phyloP scores from a whole-genome alignment of 2,888 invertebrate genomes.

The Mythimna albipuncta region DNA sequence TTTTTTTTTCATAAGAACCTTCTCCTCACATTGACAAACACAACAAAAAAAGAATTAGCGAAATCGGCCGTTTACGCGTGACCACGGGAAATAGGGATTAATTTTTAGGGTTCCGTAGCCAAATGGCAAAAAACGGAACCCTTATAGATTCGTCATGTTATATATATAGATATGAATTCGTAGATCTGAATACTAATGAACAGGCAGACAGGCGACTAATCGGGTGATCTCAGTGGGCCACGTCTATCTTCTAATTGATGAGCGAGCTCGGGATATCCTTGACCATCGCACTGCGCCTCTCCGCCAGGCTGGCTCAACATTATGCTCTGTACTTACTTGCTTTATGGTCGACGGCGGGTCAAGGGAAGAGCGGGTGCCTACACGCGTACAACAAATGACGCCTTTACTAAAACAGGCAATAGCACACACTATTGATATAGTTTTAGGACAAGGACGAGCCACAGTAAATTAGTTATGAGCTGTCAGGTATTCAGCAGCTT shows the following conservation, averaged over 20 bases:
- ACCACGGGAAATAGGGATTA: too few relatives aligned
- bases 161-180: neutral
- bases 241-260: slow-evolving; percentile 41
- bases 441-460: slow-evolving; percentile 34
- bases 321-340: neutral
- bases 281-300: slow-evolving; percentile 38
- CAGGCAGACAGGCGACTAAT: slow-evolving; percentile 30
- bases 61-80: too few relatives aligned
- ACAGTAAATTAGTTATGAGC: slow-evolving; percentile 3
- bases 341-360: slow-evolving; percentile 33
- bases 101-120: too few relatives aligned
- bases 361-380: slow-evolving; percentile 37
- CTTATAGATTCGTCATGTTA: too few relatives aligned
- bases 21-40: too few relatives aligned
- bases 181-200: neutral
- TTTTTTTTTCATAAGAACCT: too few relatives aligned
- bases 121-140: too few relatives aligned
- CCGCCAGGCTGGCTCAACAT: neutral
- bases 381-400: slow-evolving; percentile 17
- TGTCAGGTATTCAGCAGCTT: slow-evolving; percentile 8
- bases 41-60: too few relatives aligned
- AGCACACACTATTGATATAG: slow-evolving; percentile 10
- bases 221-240: slow-evolving; percentile 53
- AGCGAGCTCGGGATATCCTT: slow-evolving; percentile 34
- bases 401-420: slow-evolving; percentile 13